Conservation (phyloP, 2,113 vertebrate genomes). For the Canis aureus region DNA sequence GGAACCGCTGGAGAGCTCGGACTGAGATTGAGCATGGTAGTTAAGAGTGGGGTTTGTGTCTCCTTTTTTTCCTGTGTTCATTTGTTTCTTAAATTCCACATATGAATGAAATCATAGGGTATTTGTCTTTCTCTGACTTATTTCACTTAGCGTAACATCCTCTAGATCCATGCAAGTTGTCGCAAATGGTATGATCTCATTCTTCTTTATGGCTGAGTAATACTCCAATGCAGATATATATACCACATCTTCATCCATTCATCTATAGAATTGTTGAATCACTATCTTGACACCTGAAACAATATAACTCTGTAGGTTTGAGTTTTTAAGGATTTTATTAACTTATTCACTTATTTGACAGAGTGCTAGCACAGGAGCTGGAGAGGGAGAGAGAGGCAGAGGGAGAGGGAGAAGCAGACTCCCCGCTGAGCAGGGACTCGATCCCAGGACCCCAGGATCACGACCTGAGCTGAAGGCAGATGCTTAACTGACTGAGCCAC, state of each 20-base stretch:
- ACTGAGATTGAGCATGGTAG: neutral
- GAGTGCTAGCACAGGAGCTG: too few species aligned
- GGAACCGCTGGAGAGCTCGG: neutral
- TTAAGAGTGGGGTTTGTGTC: neutral
- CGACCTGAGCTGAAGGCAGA: too few species aligned
- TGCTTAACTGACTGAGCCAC: too few species aligned
- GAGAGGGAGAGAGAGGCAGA: too few species aligned
- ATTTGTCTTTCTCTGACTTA: neutral
- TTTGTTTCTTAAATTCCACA: neutral
- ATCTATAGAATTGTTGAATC: neutral
- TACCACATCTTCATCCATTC: neutral
- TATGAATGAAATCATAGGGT: neutral
- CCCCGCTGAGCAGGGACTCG: too few species aligned
- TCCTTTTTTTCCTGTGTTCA: neutral
- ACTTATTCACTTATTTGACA: too few species aligned
- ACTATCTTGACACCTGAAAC: neutral
- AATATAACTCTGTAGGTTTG: neutral
- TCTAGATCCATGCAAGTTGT: neutral
- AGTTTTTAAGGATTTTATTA: too few species aligned
- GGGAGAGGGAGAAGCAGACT: too few species aligned
- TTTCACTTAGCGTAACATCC: neutral
- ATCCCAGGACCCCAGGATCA: too few species aligned
- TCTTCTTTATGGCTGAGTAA: neutral
- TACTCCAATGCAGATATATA: neutral
- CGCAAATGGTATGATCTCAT: neutral